These are phyloP conservation scores for Ruditapes philippinarum DNA, from an alignment of 1,140 invertebrate species.

Conservation along the genomic window DNA sequence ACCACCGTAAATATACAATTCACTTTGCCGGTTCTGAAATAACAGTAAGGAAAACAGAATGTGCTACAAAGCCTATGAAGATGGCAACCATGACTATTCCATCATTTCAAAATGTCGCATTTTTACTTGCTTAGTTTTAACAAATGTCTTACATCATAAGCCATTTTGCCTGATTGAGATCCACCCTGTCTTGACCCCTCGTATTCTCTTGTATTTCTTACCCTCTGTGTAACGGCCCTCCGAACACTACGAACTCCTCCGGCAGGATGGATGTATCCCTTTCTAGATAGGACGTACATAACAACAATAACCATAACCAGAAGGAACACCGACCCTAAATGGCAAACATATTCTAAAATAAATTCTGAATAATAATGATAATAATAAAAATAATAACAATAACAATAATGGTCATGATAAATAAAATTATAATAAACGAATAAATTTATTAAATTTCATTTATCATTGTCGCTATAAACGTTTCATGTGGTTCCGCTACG, in stretches of 20 bases:
- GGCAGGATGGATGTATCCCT: not conserved
- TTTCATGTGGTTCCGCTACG: no score
- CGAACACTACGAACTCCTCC: not conserved
- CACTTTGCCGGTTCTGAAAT: not conserved
- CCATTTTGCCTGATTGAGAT: not conserved
- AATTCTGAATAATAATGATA: no score
- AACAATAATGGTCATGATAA: no score
- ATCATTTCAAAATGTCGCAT: no score
- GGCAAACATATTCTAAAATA: no score
- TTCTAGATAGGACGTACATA: not conserved
- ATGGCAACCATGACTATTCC: no score
- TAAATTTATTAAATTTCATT: no score
- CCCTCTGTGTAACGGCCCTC: not conserved
- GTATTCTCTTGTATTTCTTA: not conserved
- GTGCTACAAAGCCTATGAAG: not conserved
- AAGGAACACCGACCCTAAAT: not conserved
- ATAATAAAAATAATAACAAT: no score
- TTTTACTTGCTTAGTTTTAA: no score
- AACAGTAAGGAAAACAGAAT: not conserved
- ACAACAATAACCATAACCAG: not conserved
- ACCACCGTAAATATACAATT: slow-evolving; percentile 59
- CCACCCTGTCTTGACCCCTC: not conserved
- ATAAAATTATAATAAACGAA: no score
- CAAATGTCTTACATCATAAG: not conserved
- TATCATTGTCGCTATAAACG: no score